Evolutionary conservation across 2,797 vertebrate species (phyloP).

Genomic region (Sebastes minor): DNA sequence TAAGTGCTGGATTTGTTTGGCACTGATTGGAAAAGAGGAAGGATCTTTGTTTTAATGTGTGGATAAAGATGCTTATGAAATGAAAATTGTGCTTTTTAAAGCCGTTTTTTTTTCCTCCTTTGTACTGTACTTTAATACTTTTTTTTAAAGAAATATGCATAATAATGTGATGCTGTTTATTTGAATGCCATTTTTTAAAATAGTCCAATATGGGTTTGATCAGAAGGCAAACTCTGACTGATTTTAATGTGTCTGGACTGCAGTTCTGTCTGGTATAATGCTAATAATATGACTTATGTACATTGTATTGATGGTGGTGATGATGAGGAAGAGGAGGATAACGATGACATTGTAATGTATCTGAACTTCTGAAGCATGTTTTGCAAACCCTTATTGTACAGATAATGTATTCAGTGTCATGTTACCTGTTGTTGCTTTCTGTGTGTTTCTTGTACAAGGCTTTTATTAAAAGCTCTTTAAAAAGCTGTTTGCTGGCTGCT

Average conservation of each 20-base stretch:
- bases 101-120: conserved; percentile 39
- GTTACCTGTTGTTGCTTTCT: conserved; percentile 75
- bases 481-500: conserved; percentile 15
- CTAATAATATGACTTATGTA: conserved; percentile 77
- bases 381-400: conserved; percentile 82
- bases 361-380: conserved; percentile 82
- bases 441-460: conserved; percentile 80
- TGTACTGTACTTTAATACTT: conserved; percentile 74
- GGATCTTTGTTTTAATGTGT: conserved; percentile 58
- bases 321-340: conserved; percentile 51
- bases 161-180: conserved; percentile 72
- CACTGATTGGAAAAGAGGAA: conserved; percentile 58
- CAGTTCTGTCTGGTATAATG: conserved; percentile 66
- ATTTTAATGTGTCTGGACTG: conserved; percentile 67
- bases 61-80: conserved; percentile 50
- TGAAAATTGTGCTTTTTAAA: conserved; percentile 11
- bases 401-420: conserved; percentile 79
- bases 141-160: conserved; percentile 69
- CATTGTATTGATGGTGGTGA: conserved; percentile 68
- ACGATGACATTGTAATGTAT: conserved; percentile 77
- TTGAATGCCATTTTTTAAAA: conserved; percentile 67
- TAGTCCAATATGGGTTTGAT: conserved; percentile 71
- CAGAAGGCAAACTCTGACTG: conserved; percentile 51
- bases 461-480: conserved; percentile 81
- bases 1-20: conserved; percentile 55